Evolutionary conservation across 2,797 vertebrate species (phyloP).

Genomic region (Myotis vivesi): DNA sequence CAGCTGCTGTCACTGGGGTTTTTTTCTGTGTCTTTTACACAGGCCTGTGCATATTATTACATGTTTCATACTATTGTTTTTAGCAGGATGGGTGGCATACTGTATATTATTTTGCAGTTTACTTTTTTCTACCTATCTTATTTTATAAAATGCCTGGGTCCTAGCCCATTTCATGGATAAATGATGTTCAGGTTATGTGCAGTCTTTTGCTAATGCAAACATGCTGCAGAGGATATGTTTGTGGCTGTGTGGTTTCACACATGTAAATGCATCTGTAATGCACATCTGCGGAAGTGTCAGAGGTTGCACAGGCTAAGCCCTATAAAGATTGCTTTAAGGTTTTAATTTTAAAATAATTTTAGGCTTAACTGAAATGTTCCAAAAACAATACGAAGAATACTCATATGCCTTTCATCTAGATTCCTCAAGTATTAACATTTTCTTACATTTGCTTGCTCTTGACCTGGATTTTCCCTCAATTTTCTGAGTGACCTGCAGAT

Average conservation of each 20-base stretch:
- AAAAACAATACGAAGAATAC: neutral
- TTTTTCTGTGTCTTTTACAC: neutral
- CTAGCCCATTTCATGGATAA: neutral
- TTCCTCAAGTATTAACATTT: neutral
- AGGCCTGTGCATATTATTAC: too few species aligned
- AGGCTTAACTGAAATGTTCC: neutral
- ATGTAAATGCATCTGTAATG: neutral
- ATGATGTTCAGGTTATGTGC: too few species aligned
- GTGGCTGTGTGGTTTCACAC: neutral
- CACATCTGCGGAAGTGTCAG: neutral
- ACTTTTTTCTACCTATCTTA: neutral
- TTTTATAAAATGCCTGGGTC: neutral
- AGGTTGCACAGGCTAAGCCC: neutral
- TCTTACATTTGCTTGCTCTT: neutral
- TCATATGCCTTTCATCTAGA: neutral
- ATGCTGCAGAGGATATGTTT: neutral
- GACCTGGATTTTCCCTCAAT: neutral
- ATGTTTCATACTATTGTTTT: neutral
- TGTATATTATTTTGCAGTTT: neutral
- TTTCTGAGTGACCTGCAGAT: neutral
- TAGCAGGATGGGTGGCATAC: neutral
- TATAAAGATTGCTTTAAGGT: neutral
- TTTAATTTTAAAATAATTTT: constrained; percentile 24
- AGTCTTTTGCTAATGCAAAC: neutral
- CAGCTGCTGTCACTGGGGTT: rapidly evolving